A percentile compares a stretch with the other conserved stretches of the same genome.
Evolutionary conservation across 2,888 invertebrate species (phyloP).

Genomic region (Tridacna gigas): DNA sequence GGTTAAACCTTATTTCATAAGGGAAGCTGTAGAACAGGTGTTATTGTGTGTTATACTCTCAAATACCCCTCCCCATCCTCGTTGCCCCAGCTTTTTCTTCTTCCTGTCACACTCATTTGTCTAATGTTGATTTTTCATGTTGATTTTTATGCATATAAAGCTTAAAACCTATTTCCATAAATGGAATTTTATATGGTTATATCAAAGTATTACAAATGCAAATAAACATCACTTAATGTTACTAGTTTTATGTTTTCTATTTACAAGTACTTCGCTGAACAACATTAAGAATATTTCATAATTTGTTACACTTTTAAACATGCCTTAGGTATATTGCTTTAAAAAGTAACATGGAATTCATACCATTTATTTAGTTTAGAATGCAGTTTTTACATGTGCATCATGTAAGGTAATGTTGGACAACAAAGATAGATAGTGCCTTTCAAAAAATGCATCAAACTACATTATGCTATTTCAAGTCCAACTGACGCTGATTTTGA

Average conservation of each 20-base stretch:
- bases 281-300: too few species aligned
- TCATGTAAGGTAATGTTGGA: too few species aligned
- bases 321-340: too few species aligned
- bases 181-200: constrained; percentile 10
- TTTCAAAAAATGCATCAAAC: too few species aligned
- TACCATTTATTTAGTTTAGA: too few species aligned
- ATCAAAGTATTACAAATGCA: constrained; percentile 24
- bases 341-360: too few species aligned
- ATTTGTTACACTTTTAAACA: too few species aligned
- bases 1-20: too few species aligned
- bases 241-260: neutral
- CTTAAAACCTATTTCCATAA: constrained; percentile 17
- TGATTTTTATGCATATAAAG: constrained; percentile 16
- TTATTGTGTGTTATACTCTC: neutral
- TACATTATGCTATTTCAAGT: too few species aligned
- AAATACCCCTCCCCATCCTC: neutral
- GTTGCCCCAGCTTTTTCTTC: neutral
- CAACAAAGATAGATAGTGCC: too few species aligned
- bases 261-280: neutral
- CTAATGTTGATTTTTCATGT: constrained; percentile 11
- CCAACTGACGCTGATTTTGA: too few species aligned
- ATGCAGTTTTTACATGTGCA: too few species aligned
- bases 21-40: neutral
- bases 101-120: neutral
- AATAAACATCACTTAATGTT: constrained; percentile 29